Evolutionary conservation across 1,140 invertebrate genomes (phyloP).

Genomic region (Drosophila lacteicornis): DNA sequence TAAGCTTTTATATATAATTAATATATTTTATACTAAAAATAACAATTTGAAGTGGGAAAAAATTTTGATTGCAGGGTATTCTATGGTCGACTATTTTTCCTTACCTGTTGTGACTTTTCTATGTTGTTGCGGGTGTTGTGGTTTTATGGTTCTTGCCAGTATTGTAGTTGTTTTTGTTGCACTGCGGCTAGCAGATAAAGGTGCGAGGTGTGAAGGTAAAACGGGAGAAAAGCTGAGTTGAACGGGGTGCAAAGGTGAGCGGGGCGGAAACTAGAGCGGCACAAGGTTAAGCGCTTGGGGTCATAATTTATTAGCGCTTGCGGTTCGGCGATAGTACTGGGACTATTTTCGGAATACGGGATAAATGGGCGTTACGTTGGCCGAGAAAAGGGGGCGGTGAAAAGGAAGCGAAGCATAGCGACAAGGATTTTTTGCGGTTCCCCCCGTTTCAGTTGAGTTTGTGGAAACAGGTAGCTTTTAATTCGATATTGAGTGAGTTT

Average conservation of each 20-base stretch:
- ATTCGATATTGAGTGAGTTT: constrained; percentile 57
- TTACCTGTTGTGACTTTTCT: constrained; percentile 42
- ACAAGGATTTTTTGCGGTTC: constrained; percentile 55
- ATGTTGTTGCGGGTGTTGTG: constrained; percentile 67
- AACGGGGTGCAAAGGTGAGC: constrained; percentile 12
- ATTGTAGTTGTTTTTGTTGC: constrained; percentile 35
- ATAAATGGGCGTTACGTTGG: constrained; percentile 19
- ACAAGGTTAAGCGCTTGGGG: constrained; percentile 71
- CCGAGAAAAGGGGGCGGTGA: neutral
- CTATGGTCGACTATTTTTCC: neutral
- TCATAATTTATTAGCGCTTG: constrained; percentile 82
- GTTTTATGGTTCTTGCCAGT: constrained; percentile 61
- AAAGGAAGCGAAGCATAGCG: constrained; percentile 12
- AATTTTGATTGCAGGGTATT: neutral
- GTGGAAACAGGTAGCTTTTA: constrained; percentile 49
- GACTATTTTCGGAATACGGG: constrained; percentile 30
- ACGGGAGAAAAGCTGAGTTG: neutral
- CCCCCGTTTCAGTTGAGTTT: constrained; percentile 55
- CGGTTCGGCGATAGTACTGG: constrained; percentile 45
- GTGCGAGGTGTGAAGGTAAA: constrained; percentile 22
- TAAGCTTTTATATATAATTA: no score
- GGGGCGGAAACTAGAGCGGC: constrained; percentile 31
- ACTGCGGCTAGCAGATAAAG: constrained; percentile 54
- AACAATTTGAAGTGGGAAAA: neutral
- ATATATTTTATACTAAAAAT: no score